These are phyloP conservation scores for Lordiphosa stackelbergi DNA, from an alignment of 1,140 invertebrate species.

Conservation along the genomic window DNA sequence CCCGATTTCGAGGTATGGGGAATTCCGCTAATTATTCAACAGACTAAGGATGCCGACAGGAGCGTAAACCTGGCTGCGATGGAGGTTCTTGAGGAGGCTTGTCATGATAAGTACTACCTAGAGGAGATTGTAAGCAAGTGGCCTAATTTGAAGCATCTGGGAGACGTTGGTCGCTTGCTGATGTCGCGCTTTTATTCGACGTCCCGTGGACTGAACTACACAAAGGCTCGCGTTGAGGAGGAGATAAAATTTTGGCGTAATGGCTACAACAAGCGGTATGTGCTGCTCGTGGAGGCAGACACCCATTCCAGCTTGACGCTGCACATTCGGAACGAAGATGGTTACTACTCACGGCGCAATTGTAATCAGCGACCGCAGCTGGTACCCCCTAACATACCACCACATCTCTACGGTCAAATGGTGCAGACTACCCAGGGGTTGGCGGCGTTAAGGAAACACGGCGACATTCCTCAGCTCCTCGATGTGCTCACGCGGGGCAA, in stretches of 20 bases:
- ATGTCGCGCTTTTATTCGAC: conserved; percentile 90
- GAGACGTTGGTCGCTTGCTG: conserved; percentile 89
- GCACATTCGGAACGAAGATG: conserved; percentile 88
- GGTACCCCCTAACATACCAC: conserved; percentile 81
- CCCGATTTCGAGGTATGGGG: conserved; percentile 87
- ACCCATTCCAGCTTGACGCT: conserved; percentile 92
- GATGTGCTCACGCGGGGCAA: conserved; percentile 78
- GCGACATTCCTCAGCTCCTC: conserved; percentile 76
- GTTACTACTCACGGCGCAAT: conserved; percentile 83
- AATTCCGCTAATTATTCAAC: conserved; percentile 87
- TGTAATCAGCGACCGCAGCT: conserved; percentile 73
- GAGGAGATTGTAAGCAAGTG: conserved; percentile 86
- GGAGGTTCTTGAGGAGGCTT: conserved; percentile 93
- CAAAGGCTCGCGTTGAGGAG: conserved; percentile 82
- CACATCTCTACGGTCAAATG: conserved; percentile 93
- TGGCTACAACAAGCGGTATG: conserved; percentile 88
- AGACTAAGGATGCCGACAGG: conserved; percentile 88
- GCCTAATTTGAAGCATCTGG: conserved; percentile 86
- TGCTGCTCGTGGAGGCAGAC: conserved; percentile 90
- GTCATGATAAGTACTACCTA: conserved; percentile 87
- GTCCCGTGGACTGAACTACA: conserved; percentile 83
- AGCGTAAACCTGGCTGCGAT: conserved; percentile 87
- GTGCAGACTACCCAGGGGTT: conserved; percentile 87
- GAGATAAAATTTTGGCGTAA: conserved; percentile 88
- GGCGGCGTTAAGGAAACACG: conserved; percentile 80